Conservation (phyloP, 2,888 invertebrate species). For the Sclerodermus sp. region DNA sequence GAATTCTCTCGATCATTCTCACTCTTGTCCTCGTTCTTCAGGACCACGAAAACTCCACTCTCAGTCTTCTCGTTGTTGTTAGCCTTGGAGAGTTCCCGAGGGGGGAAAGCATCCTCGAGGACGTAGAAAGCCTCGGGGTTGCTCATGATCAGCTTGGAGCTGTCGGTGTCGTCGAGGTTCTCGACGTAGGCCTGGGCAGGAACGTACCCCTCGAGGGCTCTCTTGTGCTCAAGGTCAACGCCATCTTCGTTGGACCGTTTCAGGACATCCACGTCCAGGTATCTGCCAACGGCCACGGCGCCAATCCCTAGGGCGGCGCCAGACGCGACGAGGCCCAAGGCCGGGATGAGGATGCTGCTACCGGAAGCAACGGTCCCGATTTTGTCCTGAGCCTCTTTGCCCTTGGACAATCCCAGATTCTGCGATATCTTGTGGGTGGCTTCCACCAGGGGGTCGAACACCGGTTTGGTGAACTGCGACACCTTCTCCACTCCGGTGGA, state of each 20-base stretch:
- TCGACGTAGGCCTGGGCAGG: too few species aligned
- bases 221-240: slow-evolving; percentile 64
- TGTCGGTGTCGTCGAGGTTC: too few species aligned
- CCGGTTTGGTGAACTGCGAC: slow-evolving; percentile 66
- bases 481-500: slow-evolving; percentile 72
- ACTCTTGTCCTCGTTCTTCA: slow-evolving; percentile 19
- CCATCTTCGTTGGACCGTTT: slow-evolving; percentile 59
- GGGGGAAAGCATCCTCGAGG: neutral
- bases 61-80: neutral
- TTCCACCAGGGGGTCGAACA: slow-evolving; percentile 74
- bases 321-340: slow-evolving; percentile 77
- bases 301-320: slow-evolving; percentile 81
- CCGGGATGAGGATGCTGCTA: slow-evolving; percentile 70
- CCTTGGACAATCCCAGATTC: slow-evolving; percentile 69
- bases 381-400: slow-evolving; percentile 66
- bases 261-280: slow-evolving; percentile 68
- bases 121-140: neutral
- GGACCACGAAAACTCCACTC: slow-evolving; percentile 21
- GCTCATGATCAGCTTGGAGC: too few species aligned
- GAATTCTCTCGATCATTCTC: slow-evolving; percentile 2
- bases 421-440: slow-evolving; percentile 79
- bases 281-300: slow-evolving; percentile 76
- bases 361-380: slow-evolving; percentile 66
- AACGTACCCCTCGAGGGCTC: neutral
- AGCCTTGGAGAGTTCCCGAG: too few species aligned